Conservation (phyloP, 2,113 vertebrate genomes). For the Triplophysa tibetana region DNA sequence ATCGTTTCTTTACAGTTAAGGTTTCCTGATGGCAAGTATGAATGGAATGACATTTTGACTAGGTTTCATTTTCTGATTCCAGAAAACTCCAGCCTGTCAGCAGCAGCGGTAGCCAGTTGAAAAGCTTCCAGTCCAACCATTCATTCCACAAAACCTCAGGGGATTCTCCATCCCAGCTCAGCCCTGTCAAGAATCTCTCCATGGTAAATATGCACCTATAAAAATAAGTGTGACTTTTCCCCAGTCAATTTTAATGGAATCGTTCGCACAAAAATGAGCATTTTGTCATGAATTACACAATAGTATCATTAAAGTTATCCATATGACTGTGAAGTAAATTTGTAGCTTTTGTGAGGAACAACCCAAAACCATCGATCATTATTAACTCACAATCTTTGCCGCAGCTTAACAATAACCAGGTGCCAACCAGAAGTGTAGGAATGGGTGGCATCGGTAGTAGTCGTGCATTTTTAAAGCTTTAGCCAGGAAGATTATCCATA, state of each 20-base stretch:
- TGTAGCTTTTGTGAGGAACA: no score
- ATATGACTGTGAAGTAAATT: no score
- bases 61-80: slow-evolving; percentile 56
- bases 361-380: no score
- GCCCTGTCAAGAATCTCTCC: slow-evolving; percentile 74
- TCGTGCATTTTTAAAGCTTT: no score
- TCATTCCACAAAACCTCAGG: slow-evolving; percentile 74
- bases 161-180: slow-evolving; percentile 74
- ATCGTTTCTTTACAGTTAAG: background rate
- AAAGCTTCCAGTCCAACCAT: slow-evolving; percentile 73
- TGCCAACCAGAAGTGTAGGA: no score
- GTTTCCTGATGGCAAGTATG: slow-evolving; percentile 10
- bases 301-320: no score
- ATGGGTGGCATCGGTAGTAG: no score
- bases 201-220: slow-evolving; percentile 68
- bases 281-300: no score
- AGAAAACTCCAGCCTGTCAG: slow-evolving; percentile 76
- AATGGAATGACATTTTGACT: slow-evolving; percentile 25
- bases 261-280: background rate
- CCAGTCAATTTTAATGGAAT: background rate
- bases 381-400: no score
- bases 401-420: no score
- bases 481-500: no score
- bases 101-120: slow-evolving; percentile 66
- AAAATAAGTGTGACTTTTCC: slow-evolving; percentile 29